These are phyloP conservation scores for Hydrozoanthus gracilis DNA, from an alignment of 92 coral and sea anemone species.

Conservation along the genomic window DNA sequence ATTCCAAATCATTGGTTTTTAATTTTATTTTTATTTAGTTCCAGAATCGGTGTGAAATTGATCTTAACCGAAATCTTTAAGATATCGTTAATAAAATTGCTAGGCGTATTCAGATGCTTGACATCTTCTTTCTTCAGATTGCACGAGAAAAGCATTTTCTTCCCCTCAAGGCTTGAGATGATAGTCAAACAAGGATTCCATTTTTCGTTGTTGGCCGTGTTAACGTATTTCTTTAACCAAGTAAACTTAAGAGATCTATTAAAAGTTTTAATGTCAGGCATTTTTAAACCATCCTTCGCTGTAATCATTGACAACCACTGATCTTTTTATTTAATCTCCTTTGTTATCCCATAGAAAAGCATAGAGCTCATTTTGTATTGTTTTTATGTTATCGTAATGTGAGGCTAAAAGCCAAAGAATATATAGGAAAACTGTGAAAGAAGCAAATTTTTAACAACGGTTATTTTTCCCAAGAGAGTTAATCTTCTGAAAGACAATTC, in stretches of 20 bases:
- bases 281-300: neutral
- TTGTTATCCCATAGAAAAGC: neutral
- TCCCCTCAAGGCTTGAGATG: neutral
- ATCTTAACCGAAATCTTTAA: too few relatives aligned
- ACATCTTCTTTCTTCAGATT: conserved; percentile 2
- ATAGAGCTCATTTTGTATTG: neutral
- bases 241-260: neutral
- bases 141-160: neutral
- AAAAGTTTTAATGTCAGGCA: neutral
- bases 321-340: neutral
- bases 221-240: too few relatives aligned
- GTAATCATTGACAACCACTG: neutral
- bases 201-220: neutral
- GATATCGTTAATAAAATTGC: neutral
- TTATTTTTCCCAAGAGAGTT: neutral
- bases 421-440: neutral
- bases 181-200: neutral
- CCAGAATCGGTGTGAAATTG: too few relatives aligned
- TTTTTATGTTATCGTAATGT: neutral
- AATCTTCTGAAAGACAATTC: neutral
- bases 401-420: neutral
- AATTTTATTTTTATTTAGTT: too few relatives aligned
- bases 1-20: neutral
- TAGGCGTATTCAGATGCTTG: neutral
- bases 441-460: neutral